Base-by-base conservation (phyloP, 2,797 vertebrate genomes). In the Oryzias dopingdopingensis region DNA sequence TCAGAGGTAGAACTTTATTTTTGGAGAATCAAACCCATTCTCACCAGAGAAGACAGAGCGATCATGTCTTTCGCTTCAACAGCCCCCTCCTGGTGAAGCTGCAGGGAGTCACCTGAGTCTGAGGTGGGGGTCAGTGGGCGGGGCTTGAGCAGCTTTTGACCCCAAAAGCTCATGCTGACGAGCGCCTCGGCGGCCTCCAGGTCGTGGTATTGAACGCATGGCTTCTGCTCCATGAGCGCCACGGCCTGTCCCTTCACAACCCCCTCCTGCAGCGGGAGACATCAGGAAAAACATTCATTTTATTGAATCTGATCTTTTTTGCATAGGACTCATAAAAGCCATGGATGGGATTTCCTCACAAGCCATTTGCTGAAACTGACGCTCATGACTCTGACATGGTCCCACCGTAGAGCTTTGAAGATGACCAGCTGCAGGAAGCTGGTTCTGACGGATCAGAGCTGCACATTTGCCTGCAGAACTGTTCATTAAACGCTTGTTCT, bases 91-190 rank as follows among this genome's bases (percentile, higher is more conserved):
- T 81, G 62, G 16, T 92, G 92, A 71, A 90, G 83, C 4, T 86
- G 70, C 18, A 91, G 74, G 59, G 93, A 93, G 77, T 98, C 97
- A 16, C 96, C 96, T 3, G 96, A 95, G 84, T 99, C 97, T 0
- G 96, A 97, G 67, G 95, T 95, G 47, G 96, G 97, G 0, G 97
- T 99, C 50, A 98, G 93, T 0, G 97, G 96, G 70, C 96, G 93
- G 56, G 93, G 88, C 82, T 93, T 95, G 65, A 92, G 94, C 0
- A 82, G 84, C 60, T 92, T 93, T 65, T 96, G 96, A 73, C 95
- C 95, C 96, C 95, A 96, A 66, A 94, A 95, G 81, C 97, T 98
- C 97, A 99, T 99, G 82, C 95, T 97, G 71, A 99, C 95, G 15
- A 99, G 94, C 0, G 94, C 95, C 86, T 98, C 95, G 0, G 96